A percentile compares a stretch with the other conserved stretches of the same genome.
These are phyloP conservation scores for Drosophila parabipectinata DNA, from an alignment of 1,140 invertebrate genomes.

Conservation along the genomic window DNA sequence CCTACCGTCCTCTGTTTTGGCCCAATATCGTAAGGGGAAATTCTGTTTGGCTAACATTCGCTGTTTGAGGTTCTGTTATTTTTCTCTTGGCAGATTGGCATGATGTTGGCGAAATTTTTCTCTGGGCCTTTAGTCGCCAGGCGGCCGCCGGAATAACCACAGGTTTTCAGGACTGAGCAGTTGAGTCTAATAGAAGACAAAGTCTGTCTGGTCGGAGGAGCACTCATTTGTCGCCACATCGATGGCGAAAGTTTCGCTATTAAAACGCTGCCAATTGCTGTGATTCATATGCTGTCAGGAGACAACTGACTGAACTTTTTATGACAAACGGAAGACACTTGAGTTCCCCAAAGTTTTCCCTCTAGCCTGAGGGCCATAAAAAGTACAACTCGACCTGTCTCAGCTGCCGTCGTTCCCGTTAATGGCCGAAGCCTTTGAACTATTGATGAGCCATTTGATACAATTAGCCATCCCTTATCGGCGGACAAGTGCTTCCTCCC, in stretches of 20 bases:
- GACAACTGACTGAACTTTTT: constrained; percentile 48
- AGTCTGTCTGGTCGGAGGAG: constrained; percentile 33
- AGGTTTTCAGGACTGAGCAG: constrained; percentile 15
- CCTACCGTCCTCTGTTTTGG: constrained; percentile 16
- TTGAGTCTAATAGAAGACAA: constrained; percentile 17
- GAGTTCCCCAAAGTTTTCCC: constrained; percentile 56
- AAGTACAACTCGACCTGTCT: constrained; percentile 38
- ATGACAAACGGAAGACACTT: constrained; percentile 79
- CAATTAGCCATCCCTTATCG: constrained; percentile 52
- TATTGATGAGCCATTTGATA: constrained; percentile 76
- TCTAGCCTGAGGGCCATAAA: constrained; percentile 46
- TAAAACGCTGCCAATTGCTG: constrained; percentile 72
- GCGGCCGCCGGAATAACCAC: constrained; percentile 51
- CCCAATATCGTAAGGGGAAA: constrained; percentile 75
- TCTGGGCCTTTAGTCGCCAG: constrained; percentile 53
- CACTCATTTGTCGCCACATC: constrained; percentile 65
- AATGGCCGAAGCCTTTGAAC: constrained; percentile 69
- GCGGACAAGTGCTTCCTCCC: constrained; percentile 33
- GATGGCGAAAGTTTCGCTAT: constrained; percentile 76
- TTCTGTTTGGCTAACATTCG: constrained; percentile 17
- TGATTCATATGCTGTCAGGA: constrained; percentile 73
- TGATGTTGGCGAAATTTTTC: constrained; percentile 2
- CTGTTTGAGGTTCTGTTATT: constrained; percentile 34
- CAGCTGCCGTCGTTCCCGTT: constrained; percentile 45
- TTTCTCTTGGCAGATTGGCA: constrained; percentile 11